A percentile compares a stretch with the other conserved stretches of the same genome.
Evolutionary conservation across 2,888 invertebrate species (phyloP).

Genomic region (Nomada fabriciana): DNA sequence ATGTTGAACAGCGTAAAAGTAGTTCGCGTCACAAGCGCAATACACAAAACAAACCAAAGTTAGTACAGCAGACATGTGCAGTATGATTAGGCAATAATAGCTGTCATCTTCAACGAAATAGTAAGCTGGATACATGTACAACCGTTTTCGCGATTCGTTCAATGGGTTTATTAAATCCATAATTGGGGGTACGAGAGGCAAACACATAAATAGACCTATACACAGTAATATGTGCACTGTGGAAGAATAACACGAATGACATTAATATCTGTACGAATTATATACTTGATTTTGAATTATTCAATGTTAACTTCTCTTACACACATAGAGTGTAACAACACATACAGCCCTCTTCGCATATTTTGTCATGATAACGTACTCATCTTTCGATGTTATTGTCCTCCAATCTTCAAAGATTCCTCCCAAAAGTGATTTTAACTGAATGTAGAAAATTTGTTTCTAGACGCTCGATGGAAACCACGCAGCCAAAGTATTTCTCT

Average conservation of each 20-base stretch:
- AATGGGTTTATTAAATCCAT: constrained; percentile 12
- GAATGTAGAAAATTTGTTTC: not conserved
- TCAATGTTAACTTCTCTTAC: not conserved
- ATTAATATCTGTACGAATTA: not conserved
- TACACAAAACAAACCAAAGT: not conserved
- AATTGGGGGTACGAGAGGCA: not conserved
- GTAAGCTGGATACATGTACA: not conserved
- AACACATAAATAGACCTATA: not conserved
- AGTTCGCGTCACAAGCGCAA: constrained; percentile 20
- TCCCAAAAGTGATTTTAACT: not conserved
- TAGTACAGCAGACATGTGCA: not conserved
- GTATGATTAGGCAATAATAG: not conserved
- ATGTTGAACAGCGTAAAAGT: constrained; percentile 23
- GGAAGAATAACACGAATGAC: not conserved
- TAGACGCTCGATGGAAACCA: not conserved
- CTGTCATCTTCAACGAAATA: constrained; percentile 9
- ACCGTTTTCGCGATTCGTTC: constrained; percentile 9
- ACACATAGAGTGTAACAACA: not conserved
- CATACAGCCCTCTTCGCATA: not conserved
- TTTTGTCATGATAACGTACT: not conserved
- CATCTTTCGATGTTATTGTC: not conserved
- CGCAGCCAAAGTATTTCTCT: not conserved
- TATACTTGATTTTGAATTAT: too few relatives aligned
- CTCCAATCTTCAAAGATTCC: constrained; percentile 12
- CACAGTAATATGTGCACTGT: not conserved